phyloP scores from a whole-genome alignment of 2,888 invertebrate genomes.

The Buathra laborator region DNA sequence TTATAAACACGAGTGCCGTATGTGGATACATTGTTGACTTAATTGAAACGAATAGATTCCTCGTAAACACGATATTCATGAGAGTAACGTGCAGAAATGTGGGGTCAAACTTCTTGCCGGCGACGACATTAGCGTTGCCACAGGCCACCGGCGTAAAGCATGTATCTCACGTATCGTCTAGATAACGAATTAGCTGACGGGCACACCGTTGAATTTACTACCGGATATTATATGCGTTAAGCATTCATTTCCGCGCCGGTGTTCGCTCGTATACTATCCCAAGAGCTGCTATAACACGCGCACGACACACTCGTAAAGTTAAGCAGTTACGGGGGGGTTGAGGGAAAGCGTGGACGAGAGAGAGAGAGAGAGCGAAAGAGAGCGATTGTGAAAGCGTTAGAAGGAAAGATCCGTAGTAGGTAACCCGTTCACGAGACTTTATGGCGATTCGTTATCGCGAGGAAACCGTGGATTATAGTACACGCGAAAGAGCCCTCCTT shows the following conservation, averaged over 20 bases:
- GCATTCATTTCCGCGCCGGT: constrained; percentile 63
- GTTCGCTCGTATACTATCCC: constrained; percentile 47
- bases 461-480: constrained; percentile 39
- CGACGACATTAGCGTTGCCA: constrained; percentile 19
- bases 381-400: no score
- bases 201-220: constrained; percentile 62
- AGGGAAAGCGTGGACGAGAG: constrained; percentile 40
- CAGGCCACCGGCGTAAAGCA: background rate
- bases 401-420: background rate
- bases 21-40: background rate
- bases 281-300: constrained; percentile 58
- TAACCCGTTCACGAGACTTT: constrained; percentile 63
- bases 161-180: constrained; percentile 54
- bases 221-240: constrained; percentile 68
- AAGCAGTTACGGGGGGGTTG: constrained; percentile 57
- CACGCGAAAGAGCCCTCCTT: constrained; percentile 36
- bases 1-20: background rate
- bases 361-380: constrained; percentile 10
- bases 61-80: constrained; percentile 31
- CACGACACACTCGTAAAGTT: constrained; percentile 66
- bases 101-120: constrained; percentile 47
- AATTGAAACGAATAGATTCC: constrained; percentile 20
- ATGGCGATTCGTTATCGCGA: constrained; percentile 69
- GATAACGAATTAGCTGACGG: constrained; percentile 65
- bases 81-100: constrained; percentile 7